Evolutionary conservation across 2,113 vertebrate species (phyloP), one percentile per base, ranked within the genome.

Genomic region (Periophthalmus modestus): DNA sequence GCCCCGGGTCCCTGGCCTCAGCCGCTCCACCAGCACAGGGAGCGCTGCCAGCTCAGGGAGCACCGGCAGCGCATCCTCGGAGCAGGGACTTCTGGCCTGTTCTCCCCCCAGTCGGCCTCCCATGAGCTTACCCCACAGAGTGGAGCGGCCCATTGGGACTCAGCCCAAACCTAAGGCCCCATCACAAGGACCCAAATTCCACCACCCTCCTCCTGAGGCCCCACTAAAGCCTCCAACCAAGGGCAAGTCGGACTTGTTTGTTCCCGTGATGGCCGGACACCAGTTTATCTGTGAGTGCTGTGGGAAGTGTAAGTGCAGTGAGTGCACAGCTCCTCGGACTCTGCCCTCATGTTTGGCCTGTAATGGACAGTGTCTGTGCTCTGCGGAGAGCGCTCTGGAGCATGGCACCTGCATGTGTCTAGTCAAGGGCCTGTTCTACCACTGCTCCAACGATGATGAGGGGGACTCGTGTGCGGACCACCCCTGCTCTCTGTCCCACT

Each of bases 391-490:
- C 87, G 95, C 96, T 76, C 94, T 99, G 93, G 98, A 99, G 84
- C 96, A 98, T 1, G 90, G 96, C 84, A 99, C 97, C 18, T 99
- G 97, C 89, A 98, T 99, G 96, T 99, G 98, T 82, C 82, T 98
- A 80, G 96, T 97, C 66, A 99, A 99, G 89, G 97, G 96, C 72
- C 84, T 97, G 87, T 99, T 99, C 93, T 99, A 99, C 94, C 98
- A 99, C 94, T 99, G 98, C 85, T 98, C 97, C 65, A 97, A 95
- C 0, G 96, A 98, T 2, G 98, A 98, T 7, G 95, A 96, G 80
- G 97, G 97, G 13, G 97, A 98, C 90, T 97, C 96, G 0, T 97
- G 94, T 1, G 95, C 97, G 9, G 98, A 99, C 92, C 95, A 95
- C 79, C 98, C 98, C 69, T 99, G 98, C 90, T 98, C 98, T 23